These are phyloP conservation scores for Mesaphorura yosii DNA, from an alignment of 1,140 invertebrate species.

Conservation along the genomic window DNA sequence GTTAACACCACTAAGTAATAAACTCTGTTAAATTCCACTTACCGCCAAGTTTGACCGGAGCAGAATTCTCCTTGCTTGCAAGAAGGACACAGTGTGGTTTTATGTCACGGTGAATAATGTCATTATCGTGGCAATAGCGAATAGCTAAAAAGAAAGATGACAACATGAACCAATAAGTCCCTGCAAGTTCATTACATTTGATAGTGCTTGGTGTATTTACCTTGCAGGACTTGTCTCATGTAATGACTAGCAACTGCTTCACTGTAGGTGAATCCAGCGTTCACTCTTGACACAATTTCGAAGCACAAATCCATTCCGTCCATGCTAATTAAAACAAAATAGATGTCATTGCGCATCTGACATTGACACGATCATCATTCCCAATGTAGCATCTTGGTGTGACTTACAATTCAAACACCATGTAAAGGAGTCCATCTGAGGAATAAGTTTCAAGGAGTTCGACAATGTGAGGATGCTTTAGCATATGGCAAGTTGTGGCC, in stretches of 20 bases:
- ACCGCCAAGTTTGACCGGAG: conserved; percentile 58
- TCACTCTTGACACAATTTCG: conserved; percentile 90
- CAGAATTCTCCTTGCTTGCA: conserved; percentile 90
- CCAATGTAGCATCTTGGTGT: not conserved
- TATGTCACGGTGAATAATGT: conserved; percentile 90
- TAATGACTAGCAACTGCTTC: conserved; percentile 98
- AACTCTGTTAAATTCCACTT: too few relatives aligned
- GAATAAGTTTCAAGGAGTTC: conserved; percentile 96
- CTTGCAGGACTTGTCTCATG: conserved; percentile 91
- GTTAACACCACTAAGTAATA: too few relatives aligned
- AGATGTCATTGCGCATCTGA: conserved; percentile 32
- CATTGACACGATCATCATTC: not conserved
- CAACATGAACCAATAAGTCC: conserved; percentile 40
- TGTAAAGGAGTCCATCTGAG: conserved; percentile 95
- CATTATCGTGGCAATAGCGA: conserved; percentile 91
- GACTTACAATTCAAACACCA: conserved; percentile 99
- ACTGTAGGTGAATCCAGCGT: conserved; percentile 94
- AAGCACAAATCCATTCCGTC: conserved; percentile 96
- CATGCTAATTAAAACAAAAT: conserved; percentile 68
- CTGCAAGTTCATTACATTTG: not conserved
- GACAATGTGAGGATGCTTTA: conserved; percentile 97
- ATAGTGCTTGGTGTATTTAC: conserved; percentile 35
- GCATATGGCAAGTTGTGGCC: conserved; percentile 56
- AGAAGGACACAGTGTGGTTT: conserved; percentile 89
- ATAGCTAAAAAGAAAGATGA: conserved; percentile 87